These are phyloP conservation scores for Cromileptes altivelis DNA, from an alignment of 2,113 vertebrate genomes.

Conservation along the genomic window DNA sequence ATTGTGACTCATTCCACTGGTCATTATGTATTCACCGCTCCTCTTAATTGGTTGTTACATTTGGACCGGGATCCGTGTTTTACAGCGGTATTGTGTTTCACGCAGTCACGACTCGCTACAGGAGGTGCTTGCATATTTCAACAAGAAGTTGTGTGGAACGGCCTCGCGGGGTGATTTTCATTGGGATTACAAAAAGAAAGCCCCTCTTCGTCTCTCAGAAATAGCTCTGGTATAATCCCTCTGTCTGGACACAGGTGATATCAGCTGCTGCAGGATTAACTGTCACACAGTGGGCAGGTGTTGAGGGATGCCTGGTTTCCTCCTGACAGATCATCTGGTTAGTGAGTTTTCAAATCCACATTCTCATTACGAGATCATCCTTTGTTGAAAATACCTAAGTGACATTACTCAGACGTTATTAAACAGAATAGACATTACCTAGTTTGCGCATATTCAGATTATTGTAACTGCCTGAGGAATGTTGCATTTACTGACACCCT, in stretches of 20 bases:
- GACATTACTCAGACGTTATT: not conserved
- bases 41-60: constrained; percentile 24
- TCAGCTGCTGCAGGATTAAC: constrained; percentile 69
- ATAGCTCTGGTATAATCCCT: constrained; percentile 67
- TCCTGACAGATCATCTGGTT: constrained; percentile 18
- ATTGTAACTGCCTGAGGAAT: not conserved
- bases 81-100: constrained; percentile 14
- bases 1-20: constrained; percentile 24
- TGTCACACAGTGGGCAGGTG: constrained; percentile 40
- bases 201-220: constrained; percentile 51
- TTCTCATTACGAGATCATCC: not conserved
- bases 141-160: constrained; percentile 18
- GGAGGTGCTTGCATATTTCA: constrained; percentile 15
- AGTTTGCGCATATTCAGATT: not conserved
- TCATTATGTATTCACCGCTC: not conserved
- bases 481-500: not conserved
- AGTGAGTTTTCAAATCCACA: not conserved
- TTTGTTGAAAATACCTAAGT: not conserved
- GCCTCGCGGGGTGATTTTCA: constrained; percentile 21
- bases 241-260: constrained; percentile 59
- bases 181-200: constrained; percentile 57
- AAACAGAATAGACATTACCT: not conserved
- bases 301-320: constrained; percentile 39
- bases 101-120: constrained; percentile 18
- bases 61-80: not conserved